Evolutionary conservation across 2,888 invertebrate species (phyloP).

Genomic region (Drosophila setosimentum): DNA sequence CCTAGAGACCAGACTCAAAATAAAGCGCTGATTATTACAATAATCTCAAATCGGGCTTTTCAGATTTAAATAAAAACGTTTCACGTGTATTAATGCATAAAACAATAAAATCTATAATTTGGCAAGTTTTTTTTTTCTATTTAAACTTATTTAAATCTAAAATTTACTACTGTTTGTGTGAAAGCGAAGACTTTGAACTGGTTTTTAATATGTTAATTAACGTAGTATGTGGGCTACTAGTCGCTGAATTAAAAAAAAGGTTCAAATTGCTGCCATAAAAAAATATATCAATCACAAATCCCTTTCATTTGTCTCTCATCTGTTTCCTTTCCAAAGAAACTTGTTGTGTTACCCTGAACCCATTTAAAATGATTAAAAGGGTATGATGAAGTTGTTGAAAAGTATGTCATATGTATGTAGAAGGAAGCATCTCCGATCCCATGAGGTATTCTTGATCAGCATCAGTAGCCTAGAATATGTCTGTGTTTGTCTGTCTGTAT

Average conservation of each 20-base stretch:
- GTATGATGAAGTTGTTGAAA: neutral
- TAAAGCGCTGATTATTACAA: conserved; percentile 42
- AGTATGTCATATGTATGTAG: neutral
- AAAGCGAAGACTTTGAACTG: conserved; percentile 45
- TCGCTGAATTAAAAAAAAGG: neutral
- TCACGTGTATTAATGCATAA: conserved; percentile 7
- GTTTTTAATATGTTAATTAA: conserved; percentile 37
- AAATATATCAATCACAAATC: neutral
- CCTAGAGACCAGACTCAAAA: conserved; percentile 9
- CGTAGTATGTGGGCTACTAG: conserved; percentile 44
- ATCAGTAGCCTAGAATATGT: neutral
- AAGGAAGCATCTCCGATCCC: neutral
- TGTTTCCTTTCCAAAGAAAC: neutral
- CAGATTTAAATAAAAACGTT: conserved; percentile 24
- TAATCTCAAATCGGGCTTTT: conserved; percentile 31
- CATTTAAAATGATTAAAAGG: neutral
- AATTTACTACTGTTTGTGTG: conserved; percentile 10
- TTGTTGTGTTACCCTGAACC: neutral
- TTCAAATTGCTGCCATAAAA: neutral
- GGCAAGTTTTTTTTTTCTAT: conserved; percentile 15
- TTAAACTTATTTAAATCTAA: conserved; percentile 20
- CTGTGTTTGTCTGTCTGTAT: neutral
- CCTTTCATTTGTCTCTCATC: neutral
- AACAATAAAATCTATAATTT: conserved; percentile 23
- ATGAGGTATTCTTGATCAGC: neutral